Evolutionary conservation across 2,113 vertebrate species (phyloP).

Genomic region (Regulus satrapa): DNA sequence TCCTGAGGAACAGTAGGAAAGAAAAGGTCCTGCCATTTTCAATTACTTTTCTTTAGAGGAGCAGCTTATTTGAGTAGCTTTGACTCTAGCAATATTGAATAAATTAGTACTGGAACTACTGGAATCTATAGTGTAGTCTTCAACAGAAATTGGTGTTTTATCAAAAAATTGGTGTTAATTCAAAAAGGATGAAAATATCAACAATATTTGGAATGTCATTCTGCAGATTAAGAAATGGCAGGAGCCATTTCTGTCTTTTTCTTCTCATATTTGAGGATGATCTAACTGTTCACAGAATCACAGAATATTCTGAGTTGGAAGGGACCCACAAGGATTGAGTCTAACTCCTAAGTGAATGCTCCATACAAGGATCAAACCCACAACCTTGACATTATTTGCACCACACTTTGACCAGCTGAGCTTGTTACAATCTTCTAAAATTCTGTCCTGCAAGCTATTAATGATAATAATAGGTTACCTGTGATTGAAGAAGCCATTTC

Average conservation of each 20-base stretch:
- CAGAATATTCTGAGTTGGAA: not conserved
- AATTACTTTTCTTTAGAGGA: not conserved
- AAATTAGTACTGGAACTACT: not conserved
- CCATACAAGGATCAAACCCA: not conserved
- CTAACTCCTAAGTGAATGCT: not conserved
- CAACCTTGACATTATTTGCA: not conserved
- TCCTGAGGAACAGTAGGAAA: not conserved
- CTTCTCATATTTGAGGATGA: not conserved
- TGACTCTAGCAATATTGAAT: not conserved
- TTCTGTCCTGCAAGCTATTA: not conserved
- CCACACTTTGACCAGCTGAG: not conserved
- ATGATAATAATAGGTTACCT: not conserved
- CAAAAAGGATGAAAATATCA: not conserved
- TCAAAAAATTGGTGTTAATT: not conserved
- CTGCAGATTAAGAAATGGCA: not conserved
- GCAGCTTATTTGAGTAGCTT: not conserved
- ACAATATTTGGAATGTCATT: not conserved
- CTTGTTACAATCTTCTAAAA: not conserved
- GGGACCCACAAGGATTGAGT: not conserved
- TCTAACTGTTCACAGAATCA: not conserved
- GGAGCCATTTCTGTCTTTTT: not conserved
- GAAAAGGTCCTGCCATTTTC: not conserved
- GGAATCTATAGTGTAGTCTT: too few species aligned
- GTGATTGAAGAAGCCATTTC: not conserved
- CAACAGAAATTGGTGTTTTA: not conserved